Conservation (phyloP, 2,797 vertebrate species). For the Synanceia verrucosa region DNA sequence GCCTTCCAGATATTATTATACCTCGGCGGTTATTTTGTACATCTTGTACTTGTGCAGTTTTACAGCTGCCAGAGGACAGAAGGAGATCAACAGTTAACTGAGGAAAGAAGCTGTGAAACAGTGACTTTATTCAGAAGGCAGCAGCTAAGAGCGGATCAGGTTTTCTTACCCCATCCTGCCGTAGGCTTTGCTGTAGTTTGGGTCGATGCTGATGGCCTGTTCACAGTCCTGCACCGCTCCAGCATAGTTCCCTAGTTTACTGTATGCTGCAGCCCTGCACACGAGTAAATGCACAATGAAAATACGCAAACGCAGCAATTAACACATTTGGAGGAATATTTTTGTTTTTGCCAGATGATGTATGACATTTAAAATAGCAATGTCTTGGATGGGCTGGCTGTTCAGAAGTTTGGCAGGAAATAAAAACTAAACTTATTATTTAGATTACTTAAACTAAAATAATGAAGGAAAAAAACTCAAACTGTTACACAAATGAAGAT, state of each 20-base stretch:
- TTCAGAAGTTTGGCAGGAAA: too few relatives aligned
- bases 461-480: neutral
- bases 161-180: constrained; percentile 92
- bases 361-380: too few relatives aligned
- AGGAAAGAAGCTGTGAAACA: neutral
- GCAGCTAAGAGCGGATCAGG: neutral
- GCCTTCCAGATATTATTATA: neutral
- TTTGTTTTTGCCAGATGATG: too few relatives aligned
- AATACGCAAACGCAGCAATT: too few relatives aligned
- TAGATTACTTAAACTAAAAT: too few relatives aligned
- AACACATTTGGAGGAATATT: too few relatives aligned
- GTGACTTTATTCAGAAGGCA: neutral
- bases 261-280: constrained; percentile 92
- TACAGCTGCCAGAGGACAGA: neutral
- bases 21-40: neutral
- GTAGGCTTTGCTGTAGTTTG: constrained; percentile 96
- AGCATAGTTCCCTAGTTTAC: constrained; percentile 93
- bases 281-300: neutral
- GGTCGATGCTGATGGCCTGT: constrained; percentile 92
- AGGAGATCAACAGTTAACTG: neutral
- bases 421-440: too few relatives aligned
- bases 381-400: too few relatives aligned
- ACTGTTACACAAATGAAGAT: neutral
- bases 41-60: too few relatives aligned
- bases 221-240: constrained; percentile 96